Evolutionary conservation across 2,888 invertebrate species (phyloP).

Genomic region (Cancer borealis): DNA sequence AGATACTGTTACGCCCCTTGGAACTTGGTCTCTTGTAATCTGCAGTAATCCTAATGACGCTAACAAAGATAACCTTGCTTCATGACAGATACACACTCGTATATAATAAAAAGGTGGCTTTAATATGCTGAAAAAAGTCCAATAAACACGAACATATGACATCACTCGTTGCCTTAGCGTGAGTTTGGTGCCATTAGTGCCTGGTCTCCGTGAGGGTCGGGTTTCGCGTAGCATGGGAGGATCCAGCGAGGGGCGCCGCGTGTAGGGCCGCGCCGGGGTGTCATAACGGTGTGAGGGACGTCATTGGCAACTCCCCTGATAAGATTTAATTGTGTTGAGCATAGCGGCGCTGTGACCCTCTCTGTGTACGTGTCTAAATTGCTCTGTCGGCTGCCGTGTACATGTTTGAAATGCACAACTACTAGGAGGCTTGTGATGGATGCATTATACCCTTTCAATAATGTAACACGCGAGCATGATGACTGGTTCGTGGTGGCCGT

Average conservation of each 20-base stretch:
- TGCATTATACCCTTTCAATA: constrained; percentile 16
- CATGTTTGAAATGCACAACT: neutral
- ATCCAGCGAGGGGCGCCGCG: constrained; percentile 10
- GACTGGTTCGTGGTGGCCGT: neutral
- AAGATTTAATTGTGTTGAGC: constrained; percentile 38
- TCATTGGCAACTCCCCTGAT: constrained; percentile 37
- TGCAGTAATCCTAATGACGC: neutral
- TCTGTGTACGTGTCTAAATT: constrained; percentile 29
- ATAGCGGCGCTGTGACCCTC: neutral
- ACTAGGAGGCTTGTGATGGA: constrained; percentile 5
- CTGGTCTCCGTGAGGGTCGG: neutral
- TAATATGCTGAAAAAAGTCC: neutral
- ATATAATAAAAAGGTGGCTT: neutral
- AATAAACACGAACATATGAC: constrained; percentile 12
- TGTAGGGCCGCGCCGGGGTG: constrained; percentile 34
- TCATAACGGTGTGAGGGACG: constrained; percentile 38
- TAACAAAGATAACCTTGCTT: neutral
- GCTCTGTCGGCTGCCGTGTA: neutral
- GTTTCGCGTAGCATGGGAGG: constrained; percentile 34
- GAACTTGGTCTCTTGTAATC: neutral
- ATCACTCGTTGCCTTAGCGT: constrained; percentile 43
- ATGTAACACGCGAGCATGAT: neutral
- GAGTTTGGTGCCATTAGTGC: constrained; percentile 1
- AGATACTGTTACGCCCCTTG: neutral
- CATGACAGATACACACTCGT: constrained; percentile 18